phyloP scores from a whole-genome alignment of 2,888 invertebrate species.

The Steinernema carpocapsae region DNA sequence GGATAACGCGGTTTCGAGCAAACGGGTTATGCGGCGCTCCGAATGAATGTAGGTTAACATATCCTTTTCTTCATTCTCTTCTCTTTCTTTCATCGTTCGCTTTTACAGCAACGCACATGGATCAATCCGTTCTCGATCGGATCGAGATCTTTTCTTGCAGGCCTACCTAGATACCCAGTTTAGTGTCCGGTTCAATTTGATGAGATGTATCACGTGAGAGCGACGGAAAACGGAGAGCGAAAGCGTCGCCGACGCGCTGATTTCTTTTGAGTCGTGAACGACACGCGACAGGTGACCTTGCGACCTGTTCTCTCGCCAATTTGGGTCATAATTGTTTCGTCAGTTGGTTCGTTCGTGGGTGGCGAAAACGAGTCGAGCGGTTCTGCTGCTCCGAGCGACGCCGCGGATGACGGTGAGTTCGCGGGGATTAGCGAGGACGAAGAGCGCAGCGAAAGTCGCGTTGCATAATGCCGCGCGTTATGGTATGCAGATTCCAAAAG shows the following conservation, averaged over 20 bases:
- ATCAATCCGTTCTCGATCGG: not conserved
- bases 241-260: conserved; percentile 15
- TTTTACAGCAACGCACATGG: not conserved
- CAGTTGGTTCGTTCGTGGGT: conserved; percentile 26
- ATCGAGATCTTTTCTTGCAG: conserved; percentile 6
- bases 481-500: conserved; percentile 29
- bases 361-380: conserved; percentile 34
- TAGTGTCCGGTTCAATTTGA: conserved; percentile 1
- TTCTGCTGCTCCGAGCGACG: not conserved
- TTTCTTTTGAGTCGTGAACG: conserved; percentile 12
- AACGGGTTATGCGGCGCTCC: no score
- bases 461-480: conserved; percentile 19
- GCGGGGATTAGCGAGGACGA: conserved; percentile 18
- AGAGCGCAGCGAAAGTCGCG: conserved; percentile 2
- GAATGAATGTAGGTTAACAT: conserved; percentile 1
- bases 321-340: conserved; percentile 35
- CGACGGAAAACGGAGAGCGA: conserved; percentile 27
- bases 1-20: not conserved
- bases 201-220: conserved; percentile 27
- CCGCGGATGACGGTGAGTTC: not conserved
- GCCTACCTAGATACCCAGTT: conserved; percentile 31
- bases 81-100: not conserved
- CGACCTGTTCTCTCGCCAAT: conserved; percentile 35
- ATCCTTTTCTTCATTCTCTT: not conserved
- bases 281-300: conserved; percentile 35